phyloP scores from a whole-genome alignment of 1,140 invertebrate genomes.

The Aricia agestis region DNA sequence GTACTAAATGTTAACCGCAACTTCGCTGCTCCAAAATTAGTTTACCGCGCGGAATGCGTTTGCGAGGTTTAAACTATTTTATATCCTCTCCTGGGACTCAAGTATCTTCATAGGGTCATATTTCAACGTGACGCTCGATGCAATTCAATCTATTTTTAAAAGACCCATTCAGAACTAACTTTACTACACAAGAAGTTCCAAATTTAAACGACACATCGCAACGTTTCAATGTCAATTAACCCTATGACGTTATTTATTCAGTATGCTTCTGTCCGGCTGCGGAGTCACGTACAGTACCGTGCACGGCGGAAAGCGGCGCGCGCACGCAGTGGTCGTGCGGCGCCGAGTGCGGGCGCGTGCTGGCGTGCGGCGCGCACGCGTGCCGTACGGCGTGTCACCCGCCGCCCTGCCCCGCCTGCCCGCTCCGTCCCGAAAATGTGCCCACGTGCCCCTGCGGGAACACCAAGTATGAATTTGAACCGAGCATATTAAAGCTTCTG shows the following conservation, averaged over 20 bases:
- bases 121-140: too few species aligned
- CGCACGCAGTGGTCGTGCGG: constrained; percentile 79
- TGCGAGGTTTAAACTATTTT: too few species aligned
- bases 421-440: constrained; percentile 79
- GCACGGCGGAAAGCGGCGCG: constrained; percentile 67
- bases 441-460: constrained; percentile 92
- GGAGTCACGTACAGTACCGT: constrained; percentile 71
- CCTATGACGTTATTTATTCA: constrained; percentile 21
- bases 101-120: too few species aligned
- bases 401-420: constrained; percentile 80
- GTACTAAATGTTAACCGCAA: too few species aligned
- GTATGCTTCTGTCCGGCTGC: constrained; percentile 60
- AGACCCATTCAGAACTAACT: too few species aligned
- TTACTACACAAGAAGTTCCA: too few species aligned
- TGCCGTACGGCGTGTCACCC: constrained; percentile 85
- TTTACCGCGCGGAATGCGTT: too few species aligned
- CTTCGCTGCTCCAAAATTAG: too few species aligned
- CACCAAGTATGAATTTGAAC: constrained; percentile 70
- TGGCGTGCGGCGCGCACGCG: constrained; percentile 87
- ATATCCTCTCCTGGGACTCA: too few species aligned
- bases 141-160: too few species aligned
- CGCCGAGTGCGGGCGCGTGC: constrained; percentile 80
- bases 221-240: too few species aligned
- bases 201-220: too few species aligned
- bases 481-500: not conserved